Evolutionary conservation across 2,797 vertebrate genomes (phyloP).

Genomic region (Lagocephalus sceleratus): DNA sequence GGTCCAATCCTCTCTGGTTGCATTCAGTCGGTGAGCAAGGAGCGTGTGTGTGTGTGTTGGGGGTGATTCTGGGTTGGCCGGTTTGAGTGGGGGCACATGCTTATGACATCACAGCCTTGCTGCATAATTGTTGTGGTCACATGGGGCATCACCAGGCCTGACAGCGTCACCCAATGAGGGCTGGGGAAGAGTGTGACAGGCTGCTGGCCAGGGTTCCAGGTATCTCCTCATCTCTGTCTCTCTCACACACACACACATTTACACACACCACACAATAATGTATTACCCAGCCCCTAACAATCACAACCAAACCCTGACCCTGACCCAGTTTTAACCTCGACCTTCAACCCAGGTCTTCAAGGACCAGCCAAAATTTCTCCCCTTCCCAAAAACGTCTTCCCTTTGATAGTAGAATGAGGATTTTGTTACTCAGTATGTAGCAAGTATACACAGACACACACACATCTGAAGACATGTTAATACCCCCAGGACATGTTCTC

Average conservation of each 20-base stretch:
- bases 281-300: too few species aligned
- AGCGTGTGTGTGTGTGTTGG: neutral
- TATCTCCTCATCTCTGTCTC: slow-evolving; percentile 25
- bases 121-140: slow-evolving; percentile 65
- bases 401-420: too few species aligned
- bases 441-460: neutral
- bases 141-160: slow-evolving; percentile 66
- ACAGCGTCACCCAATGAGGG: slow-evolving; percentile 10
- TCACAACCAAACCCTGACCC: too few species aligned
- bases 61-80: neutral
- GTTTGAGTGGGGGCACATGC: slow-evolving; percentile 33
- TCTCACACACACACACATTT: neutral
- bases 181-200: slow-evolving; percentile 26
- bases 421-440: too few species aligned
- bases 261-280: too few species aligned
- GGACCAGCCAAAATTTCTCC: too few species aligned
- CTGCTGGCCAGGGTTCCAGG: slow-evolving; percentile 18
- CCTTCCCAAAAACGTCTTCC: too few species aligned
- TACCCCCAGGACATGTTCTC: slow-evolving; percentile 66
- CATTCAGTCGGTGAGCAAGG: slow-evolving; percentile 3
- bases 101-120: slow-evolving; percentile 59
- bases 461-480: slow-evolving; percentile 44
- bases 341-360: too few species aligned
- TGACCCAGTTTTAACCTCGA: too few species aligned
- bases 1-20: slow-evolving; percentile 51